These are phyloP conservation scores for Lomographa bimaculata DNA, from an alignment of 2,888 invertebrate genomes.

Conservation along the genomic window DNA sequence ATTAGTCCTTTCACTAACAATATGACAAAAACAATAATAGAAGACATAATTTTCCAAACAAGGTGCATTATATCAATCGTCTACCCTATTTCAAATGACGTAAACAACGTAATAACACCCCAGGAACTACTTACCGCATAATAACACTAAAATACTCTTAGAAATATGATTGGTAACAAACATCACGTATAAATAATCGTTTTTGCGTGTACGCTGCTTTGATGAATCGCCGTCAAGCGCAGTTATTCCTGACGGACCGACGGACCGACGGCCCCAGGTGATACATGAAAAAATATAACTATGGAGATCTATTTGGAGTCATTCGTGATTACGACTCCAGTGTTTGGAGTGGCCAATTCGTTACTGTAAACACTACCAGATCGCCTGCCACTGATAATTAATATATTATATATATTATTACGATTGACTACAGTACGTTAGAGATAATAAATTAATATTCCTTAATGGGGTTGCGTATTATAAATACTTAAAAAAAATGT, in stretches of 20 bases:
- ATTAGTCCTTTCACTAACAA: too few relatives aligned
- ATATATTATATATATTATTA: too few relatives aligned
- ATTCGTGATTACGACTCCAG: constrained; percentile 10
- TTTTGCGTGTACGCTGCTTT: constrained; percentile 29
- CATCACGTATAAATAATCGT: constrained; percentile 22
- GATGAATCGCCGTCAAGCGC: constrained; percentile 30
- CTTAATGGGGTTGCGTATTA: too few relatives aligned
- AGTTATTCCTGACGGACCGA: constrained; percentile 23
- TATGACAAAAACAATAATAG: too few relatives aligned
- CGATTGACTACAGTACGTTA: too few relatives aligned
- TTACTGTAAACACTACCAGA: constrained; percentile 18
- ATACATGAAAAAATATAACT: constrained; percentile 9
- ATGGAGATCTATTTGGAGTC: constrained; percentile 4
- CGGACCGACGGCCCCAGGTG: constrained; percentile 19
- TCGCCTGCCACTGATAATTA: constrained; percentile 17
- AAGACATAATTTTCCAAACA: too few relatives aligned
- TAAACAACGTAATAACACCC: background rate
- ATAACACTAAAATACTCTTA: constrained; percentile 5
- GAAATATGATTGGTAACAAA: constrained; percentile 19
- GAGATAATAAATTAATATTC: constrained; percentile 3
- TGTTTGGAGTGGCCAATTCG: constrained; percentile 16
- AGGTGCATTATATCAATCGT: too few relatives aligned
- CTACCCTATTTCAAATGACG: constrained; percentile 1
- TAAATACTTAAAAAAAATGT: too few relatives aligned
- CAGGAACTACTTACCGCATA: constrained; percentile 2